Percentiles rank a stretch among this genome's conserved stretches.
phyloP scores from a whole-genome alignment of 2,797 vertebrate genomes.

The Falco rusticolus region DNA sequence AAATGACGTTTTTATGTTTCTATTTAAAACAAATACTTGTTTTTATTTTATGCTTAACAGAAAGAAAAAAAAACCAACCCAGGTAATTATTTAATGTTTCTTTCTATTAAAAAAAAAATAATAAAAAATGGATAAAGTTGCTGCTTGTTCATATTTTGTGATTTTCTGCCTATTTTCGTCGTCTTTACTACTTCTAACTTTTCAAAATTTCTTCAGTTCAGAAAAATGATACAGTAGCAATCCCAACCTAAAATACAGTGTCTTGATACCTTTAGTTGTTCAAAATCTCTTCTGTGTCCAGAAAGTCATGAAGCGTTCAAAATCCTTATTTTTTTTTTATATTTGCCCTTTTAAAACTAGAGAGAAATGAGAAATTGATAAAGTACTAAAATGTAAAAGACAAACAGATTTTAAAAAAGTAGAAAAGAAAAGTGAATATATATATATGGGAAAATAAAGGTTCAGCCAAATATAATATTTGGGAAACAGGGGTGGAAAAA shows the following conservation, averaged over 20 bases:
- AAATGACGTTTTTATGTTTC: not conserved
- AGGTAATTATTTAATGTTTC: not conserved
- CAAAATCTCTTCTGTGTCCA: not conserved
- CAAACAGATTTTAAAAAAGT: not conserved
- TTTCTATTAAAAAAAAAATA: too few species aligned
- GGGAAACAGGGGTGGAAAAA: rapidly evolving
- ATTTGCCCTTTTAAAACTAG: not conserved
- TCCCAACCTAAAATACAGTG: not conserved
- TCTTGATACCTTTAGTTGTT: not conserved
- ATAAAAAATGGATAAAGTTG: not conserved
- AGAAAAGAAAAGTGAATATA: rapidly evolving
- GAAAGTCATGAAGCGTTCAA: not conserved
- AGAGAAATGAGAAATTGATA: not conserved
- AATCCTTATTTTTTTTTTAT: not conserved
- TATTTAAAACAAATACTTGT: not conserved
- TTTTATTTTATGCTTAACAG: not conserved
- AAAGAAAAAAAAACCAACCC: not conserved
- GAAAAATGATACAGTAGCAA: not conserved
- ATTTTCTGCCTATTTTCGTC: not conserved
- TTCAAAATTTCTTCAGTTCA: not conserved
- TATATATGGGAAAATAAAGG: not conserved
- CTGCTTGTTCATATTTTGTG: not conserved
- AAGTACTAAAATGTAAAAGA: not conserved
- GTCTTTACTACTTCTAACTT: rapidly evolving
- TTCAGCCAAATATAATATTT: not conserved